Evolutionary conservation across 2,888 invertebrate genomes (phyloP), one percentile per base, ranked within the genome.

Genomic region (Chaitophorus viminalis): DNA sequence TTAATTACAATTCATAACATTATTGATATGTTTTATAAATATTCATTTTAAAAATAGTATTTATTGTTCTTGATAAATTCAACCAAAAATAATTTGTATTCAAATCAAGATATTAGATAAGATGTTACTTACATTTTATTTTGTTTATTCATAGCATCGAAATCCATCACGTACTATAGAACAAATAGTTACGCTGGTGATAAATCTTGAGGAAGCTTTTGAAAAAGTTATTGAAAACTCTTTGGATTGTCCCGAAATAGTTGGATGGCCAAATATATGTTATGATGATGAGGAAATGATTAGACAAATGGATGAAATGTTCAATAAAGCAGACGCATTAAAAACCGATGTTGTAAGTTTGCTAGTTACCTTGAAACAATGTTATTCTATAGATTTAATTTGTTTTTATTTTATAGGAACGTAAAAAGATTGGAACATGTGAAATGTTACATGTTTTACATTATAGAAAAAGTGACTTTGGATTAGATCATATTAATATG

Each of bases 141-240:
- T 77, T 78, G 60, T 87, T 81, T 74, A 36, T 39, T 81, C 65
- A 36, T 39, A 87, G 87, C 65, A 81, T 4, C 74, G 65, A 65
- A 60, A 87, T 46, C 11, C 81, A 31, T 29, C 60, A 75, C 65
- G 9, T 65, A 65, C 14, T 46, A 0, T 46, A 25, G 74, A 81
- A 46, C 0, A 81, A 6, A 0, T 46, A 46, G 0, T 25, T 14
- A 1, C 11, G 1, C 81, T 87, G 54, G 46, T 33, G 11, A 14
- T 14, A 29, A 36, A 54, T 18, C 81, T 74, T 33, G 21, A 74
- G 31, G n/a, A 36, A 14, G 8, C 39, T 74, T 52, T 87, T 1
- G 14, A n/a, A 31, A 18, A 9, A 5, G 21, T 81, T 29, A 31
- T 75, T 81, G 60, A 72, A 74, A 74, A 65, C 6, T 65, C n/a